phyloP scores from a whole-genome alignment of 2,888 invertebrate species.

The Lasioglossum zephyrum region DNA sequence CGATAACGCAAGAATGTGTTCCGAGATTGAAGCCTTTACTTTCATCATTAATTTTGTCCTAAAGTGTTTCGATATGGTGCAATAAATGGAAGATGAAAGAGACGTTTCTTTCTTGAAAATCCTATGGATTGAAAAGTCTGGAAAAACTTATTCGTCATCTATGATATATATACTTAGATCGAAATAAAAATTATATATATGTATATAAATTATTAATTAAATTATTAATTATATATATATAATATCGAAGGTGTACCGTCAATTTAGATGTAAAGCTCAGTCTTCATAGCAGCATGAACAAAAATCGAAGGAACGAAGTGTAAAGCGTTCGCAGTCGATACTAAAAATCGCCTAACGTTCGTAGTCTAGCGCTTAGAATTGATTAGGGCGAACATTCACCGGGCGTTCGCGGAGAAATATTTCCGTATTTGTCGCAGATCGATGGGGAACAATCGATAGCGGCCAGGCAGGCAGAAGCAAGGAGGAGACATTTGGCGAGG shows the following conservation, averaged over 20 bases:
- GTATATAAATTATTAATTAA: too few relatives aligned
- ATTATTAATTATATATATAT: too few relatives aligned
- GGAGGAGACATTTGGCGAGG: conserved; percentile 90
- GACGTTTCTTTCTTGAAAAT: not conserved
- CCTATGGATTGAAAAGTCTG: not conserved
- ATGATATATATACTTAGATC: too few relatives aligned
- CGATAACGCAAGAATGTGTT: not conserved
- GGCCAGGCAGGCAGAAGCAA: conserved; percentile 87
- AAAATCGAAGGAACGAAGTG: not conserved
- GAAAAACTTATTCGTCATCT: too few relatives aligned
- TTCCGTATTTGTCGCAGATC: conserved; percentile 70
- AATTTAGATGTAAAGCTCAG: not conserved
- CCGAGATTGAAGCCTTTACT: not conserved
- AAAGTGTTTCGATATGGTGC: not conserved
- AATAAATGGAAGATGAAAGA: not conserved
- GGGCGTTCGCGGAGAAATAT: not conserved
- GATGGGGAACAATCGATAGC: conserved; percentile 86
- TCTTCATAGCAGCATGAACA: not conserved
- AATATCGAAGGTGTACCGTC: too few relatives aligned
- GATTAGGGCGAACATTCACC: not conserved
- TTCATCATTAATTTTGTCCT: not conserved
- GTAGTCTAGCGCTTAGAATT: not conserved
- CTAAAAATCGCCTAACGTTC: not conserved
- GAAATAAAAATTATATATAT: too few relatives aligned
- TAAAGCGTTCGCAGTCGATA: not conserved